Percentiles rank a stretch among this genome's conserved stretches.
phyloP scores from a whole-genome alignment of 2,113 vertebrate genomes.

The Malurus cyaneus region DNA sequence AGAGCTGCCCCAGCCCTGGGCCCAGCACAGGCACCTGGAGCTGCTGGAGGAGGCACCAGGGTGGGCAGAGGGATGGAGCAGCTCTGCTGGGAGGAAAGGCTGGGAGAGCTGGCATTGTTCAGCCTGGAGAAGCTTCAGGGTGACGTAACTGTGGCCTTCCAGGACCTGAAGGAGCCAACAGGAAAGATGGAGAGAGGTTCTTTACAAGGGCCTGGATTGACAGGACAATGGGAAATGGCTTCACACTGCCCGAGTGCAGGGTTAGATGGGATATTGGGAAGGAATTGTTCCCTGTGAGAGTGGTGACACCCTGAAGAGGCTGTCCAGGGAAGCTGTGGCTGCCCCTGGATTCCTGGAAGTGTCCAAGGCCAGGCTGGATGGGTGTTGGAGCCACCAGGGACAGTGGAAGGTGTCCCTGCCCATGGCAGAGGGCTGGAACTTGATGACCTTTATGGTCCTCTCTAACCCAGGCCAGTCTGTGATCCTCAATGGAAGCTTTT shows the following conservation, averaged over 20 bases:
- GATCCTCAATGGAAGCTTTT: neutral
- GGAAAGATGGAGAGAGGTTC: neutral
- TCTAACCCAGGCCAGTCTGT: neutral
- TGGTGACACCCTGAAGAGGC: neutral
- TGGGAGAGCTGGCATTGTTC: neutral
- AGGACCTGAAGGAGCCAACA: neutral
- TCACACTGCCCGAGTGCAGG: neutral
- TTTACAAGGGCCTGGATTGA: neutral
- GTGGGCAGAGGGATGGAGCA: neutral
- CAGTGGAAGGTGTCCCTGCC: too few relatives aligned
- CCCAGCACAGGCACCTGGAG: neutral
- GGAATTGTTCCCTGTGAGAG: neutral
- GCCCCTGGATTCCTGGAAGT: neutral
- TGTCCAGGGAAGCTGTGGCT: neutral
- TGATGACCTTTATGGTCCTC: rapidly evolving
- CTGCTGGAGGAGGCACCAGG: neutral
- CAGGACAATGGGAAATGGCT: neutral
- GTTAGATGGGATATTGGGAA: too few relatives aligned
- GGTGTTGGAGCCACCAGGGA: neutral
- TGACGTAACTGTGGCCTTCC: rapidly evolving
- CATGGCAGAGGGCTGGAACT: neutral
- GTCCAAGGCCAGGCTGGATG: neutral
- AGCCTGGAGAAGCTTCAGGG: rapidly evolving
- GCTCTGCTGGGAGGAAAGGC: neutral
- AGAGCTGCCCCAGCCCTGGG: neutral